Evolutionary conservation across 2,888 invertebrate species (phyloP).

Genomic region (Drosophila greeni): DNA sequence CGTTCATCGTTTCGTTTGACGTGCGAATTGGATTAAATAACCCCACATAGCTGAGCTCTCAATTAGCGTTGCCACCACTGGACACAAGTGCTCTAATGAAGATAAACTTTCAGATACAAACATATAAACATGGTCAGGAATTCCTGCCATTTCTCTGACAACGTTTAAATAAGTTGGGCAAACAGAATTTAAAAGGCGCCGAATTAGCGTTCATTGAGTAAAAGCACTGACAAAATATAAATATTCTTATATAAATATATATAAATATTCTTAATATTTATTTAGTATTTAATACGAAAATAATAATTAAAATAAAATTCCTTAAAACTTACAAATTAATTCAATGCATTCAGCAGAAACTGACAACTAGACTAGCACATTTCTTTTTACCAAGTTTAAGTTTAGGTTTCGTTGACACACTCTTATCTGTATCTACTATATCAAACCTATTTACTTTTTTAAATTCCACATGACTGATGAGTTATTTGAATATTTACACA

Average conservation of each 20-base stretch:
- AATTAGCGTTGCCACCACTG: constrained; percentile 16
- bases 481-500: too few species aligned
- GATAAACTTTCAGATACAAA: constrained; percentile 39
- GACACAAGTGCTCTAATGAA: constrained; percentile 54
- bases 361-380: not conserved
- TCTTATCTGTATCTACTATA: not conserved
- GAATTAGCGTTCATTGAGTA: constrained; percentile 43
- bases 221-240: not conserved
- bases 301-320: not conserved
- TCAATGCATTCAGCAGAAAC: not conserved
- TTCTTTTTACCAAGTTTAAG: too few species aligned
- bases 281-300: not conserved
- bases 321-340: not conserved
- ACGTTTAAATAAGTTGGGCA: constrained; percentile 49
- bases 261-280: too few species aligned
- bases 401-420: not conserved
- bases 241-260: not conserved
- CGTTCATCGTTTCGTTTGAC: constrained; percentile 13
- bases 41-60: constrained; percentile 4
- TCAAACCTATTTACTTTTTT: not conserved
- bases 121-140: constrained; percentile 5
- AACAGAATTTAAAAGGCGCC: constrained; percentile 42
- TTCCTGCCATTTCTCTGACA: constrained; percentile 9
- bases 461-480: not conserved
- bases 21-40: constrained; percentile 25